These are phyloP conservation scores for Telmatochromis sp. DNA, from an alignment of 2,113 vertebrate genomes.

Conservation along the genomic window DNA sequence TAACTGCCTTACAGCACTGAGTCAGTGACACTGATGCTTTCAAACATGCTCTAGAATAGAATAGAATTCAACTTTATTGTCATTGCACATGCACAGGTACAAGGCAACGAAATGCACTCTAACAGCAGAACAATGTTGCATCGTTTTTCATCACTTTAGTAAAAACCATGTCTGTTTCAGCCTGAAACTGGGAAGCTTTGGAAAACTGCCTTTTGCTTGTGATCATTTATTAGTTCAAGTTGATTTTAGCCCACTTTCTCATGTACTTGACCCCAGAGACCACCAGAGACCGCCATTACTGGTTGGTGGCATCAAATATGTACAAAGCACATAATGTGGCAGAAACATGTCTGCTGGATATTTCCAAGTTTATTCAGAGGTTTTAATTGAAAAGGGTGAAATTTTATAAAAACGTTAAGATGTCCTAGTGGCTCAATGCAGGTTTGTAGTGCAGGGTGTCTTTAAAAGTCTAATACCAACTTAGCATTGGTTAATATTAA, in stretches of 20 bases:
- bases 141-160: not conserved
- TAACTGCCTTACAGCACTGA: not conserved
- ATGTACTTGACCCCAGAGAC: not conserved
- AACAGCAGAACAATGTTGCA: not conserved
- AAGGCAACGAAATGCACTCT: not conserved
- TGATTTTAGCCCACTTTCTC: not conserved
- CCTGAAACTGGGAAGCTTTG: not conserved
- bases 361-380: not conserved
- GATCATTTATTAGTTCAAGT: not conserved
- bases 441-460: not conserved
- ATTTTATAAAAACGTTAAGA: not conserved
- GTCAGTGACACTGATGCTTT: accelerated
- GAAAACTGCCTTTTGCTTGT: not conserved
- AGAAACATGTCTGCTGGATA: not conserved
- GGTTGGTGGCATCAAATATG: accelerated
- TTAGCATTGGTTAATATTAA: accelerated
- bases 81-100: too few species aligned
- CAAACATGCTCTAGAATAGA: not conserved
- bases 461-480: not conserved
- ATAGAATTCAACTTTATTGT: too few species aligned
- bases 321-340: accelerated
- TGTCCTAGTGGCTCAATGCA: accelerated
- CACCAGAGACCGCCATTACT: not conserved
- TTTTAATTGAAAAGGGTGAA: not conserved
- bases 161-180: not conserved